Conservation (phyloP, 2,888 invertebrate genomes). For the Macropis europaea region DNA sequence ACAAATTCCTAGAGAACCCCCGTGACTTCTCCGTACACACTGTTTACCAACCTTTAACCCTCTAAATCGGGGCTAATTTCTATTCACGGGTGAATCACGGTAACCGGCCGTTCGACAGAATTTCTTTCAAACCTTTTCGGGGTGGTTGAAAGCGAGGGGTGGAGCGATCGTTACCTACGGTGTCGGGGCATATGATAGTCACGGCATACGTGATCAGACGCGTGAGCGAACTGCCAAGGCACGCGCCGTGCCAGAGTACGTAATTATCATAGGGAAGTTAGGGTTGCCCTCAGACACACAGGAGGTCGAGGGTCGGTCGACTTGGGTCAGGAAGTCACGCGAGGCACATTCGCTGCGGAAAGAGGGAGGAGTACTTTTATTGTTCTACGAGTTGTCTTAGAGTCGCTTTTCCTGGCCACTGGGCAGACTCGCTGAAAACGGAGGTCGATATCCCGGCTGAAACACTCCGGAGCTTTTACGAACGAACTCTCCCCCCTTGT, state of each 20-base stretch:
- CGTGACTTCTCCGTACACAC: background rate
- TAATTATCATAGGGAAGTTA: constrained; percentile 74
- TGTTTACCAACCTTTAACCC: background rate
- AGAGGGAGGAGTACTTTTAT: constrained; percentile 60
- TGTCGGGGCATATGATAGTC: constrained; percentile 72
- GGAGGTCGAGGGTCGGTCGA: constrained; percentile 56
- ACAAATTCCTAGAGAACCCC: too few species aligned
- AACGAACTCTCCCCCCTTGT: background rate
- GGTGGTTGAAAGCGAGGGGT: constrained; percentile 10
- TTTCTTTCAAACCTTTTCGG: constrained; percentile 31
- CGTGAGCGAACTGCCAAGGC: constrained; percentile 71
- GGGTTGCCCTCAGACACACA: constrained; percentile 53
- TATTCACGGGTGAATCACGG: constrained; percentile 27
- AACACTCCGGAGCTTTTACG: constrained; percentile 9
- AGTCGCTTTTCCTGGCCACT: constrained; percentile 64
- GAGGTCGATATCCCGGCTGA: constrained; percentile 52
- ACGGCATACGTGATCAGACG: constrained; percentile 71
- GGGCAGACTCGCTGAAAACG: constrained; percentile 54
- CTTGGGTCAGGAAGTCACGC: constrained; percentile 75
- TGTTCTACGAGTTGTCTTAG: constrained; percentile 67
- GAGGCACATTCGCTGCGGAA: constrained; percentile 60
- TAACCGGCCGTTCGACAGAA: constrained; percentile 48
- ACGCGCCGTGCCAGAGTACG: constrained; percentile 74
- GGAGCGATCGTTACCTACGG: constrained; percentile 65
- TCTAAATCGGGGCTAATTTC: background rate